Percentiles rank a stretch among this genome's conserved stretches.
Evolutionary conservation across 1,140 invertebrate genomes (phyloP).

Genomic region (Pollicipes pollicipes): DNA sequence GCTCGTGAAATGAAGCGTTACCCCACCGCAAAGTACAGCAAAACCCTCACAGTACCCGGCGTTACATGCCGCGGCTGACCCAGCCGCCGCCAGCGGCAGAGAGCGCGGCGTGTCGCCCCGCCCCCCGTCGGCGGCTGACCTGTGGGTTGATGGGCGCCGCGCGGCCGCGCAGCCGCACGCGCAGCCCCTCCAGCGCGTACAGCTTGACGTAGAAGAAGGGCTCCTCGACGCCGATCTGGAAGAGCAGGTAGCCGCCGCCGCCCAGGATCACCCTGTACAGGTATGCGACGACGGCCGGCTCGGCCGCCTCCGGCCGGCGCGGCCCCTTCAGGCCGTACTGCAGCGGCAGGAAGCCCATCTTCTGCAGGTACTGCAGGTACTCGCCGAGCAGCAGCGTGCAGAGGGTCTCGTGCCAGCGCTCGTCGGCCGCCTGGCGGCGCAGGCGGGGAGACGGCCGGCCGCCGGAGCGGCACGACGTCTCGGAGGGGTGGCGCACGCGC

Average conservation of each 20-base stretch:
- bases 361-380: constrained; percentile 59
- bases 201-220: constrained; percentile 59
- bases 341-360: constrained; percentile 47
- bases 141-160: constrained; percentile 4
- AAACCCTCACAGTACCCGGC: no score
- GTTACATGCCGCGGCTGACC: no score
- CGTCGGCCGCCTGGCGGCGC: constrained; percentile 22
- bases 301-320: not conserved
- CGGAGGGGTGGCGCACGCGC: constrained; percentile 12
- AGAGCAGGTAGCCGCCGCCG: constrained; percentile 43
- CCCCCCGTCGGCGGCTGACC: no score
- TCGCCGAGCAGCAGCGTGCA: constrained; percentile 48
- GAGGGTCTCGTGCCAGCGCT: constrained; percentile 47
- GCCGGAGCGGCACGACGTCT: constrained; percentile 2
- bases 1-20: no score
- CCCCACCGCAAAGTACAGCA: no score
- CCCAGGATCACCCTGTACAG: constrained; percentile 46
- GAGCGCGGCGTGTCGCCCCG: no score
- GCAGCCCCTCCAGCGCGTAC: constrained; percentile 45
- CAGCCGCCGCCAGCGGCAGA: no score
- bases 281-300: constrained; percentile 29
- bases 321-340: constrained; percentile 16
- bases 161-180: constrained; percentile 30
- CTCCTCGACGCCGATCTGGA: constrained; percentile 48
- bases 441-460: constrained; percentile 14